Percentiles rank a stretch among this genome's conserved stretches.
Evolutionary conservation across 2,797 vertebrate species (phyloP).

Genomic region (Otolemur crassicaudatus): DNA sequence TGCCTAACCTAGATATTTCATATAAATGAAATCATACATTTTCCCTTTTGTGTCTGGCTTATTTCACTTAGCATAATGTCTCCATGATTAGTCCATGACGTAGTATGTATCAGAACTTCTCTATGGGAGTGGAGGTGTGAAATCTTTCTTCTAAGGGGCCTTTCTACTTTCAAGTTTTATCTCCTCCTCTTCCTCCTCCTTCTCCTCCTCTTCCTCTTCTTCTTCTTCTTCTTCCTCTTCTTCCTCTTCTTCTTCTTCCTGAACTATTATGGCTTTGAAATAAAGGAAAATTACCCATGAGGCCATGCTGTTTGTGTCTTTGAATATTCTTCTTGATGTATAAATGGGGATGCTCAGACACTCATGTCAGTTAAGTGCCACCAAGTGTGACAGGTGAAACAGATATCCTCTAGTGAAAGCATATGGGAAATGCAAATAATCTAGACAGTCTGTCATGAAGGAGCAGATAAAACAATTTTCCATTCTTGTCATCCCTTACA

Average conservation of each 20-base stretch:
- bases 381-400: background rate
- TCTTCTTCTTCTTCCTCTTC: too few relatives aligned
- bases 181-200: background rate
- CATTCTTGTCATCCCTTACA: background rate
- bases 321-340: background rate
- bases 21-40: background rate
- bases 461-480: background rate
- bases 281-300: background rate
- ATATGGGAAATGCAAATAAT: background rate
- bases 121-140: accelerated
- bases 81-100: background rate
- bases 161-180: background rate
- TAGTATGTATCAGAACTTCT: background rate
- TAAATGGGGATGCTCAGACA: background rate
- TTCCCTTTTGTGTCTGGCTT: background rate
- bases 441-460: background rate
- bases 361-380: background rate
- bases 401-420: background rate
- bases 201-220: too few relatives aligned
- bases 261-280: background rate
- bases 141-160: background rate
- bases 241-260: too few relatives aligned
- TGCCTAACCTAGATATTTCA: too few relatives aligned
- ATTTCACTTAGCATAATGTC: background rate
- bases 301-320: background rate